Percentiles rank a stretch among this genome's conserved stretches.
These are phyloP conservation scores for Bellardia pandia DNA, from an alignment of 2,888 invertebrate species.

Conservation along the genomic window DNA sequence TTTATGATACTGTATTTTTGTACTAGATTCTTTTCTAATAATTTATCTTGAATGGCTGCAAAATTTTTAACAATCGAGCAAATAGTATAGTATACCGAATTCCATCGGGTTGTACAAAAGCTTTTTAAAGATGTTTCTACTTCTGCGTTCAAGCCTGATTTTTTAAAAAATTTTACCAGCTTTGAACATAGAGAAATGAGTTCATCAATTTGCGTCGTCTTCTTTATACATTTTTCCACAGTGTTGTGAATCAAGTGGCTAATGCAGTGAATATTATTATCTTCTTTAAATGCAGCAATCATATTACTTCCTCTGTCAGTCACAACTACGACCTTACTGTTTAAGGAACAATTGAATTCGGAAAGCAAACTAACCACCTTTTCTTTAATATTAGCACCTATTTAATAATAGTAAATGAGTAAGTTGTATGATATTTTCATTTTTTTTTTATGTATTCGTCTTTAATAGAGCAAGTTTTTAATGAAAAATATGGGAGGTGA, in stretches of 20 bases:
- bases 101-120: no score
- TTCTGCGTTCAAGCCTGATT: no score
- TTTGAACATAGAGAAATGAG: constrained; percentile 21
- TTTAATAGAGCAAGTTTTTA: no score
- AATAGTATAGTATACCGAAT: no score
- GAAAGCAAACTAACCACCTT: constrained; percentile 50
- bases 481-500: no score
- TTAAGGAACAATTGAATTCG: constrained; percentile 58
- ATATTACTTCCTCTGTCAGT: constrained; percentile 55
- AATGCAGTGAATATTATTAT: constrained; percentile 55
- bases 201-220: constrained; percentile 29
- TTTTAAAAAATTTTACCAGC: constrained; percentile 53
- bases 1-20: no score
- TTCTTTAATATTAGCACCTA: constrained; percentile 51
- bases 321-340: constrained; percentile 40
- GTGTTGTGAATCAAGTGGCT: constrained; percentile 58
- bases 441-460: background rate
- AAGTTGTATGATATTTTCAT: constrained; percentile 19
- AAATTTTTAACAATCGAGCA: no score
- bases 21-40: no score
- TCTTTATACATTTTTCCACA: constrained; percentile 45
- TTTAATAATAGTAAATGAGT: constrained; percentile 7
- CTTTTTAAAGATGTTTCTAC: no score
- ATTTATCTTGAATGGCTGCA: no score
- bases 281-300: constrained; percentile 50